Base-by-base conservation (phyloP, 2,888 invertebrate species). In the Idaea biselata region DNA sequence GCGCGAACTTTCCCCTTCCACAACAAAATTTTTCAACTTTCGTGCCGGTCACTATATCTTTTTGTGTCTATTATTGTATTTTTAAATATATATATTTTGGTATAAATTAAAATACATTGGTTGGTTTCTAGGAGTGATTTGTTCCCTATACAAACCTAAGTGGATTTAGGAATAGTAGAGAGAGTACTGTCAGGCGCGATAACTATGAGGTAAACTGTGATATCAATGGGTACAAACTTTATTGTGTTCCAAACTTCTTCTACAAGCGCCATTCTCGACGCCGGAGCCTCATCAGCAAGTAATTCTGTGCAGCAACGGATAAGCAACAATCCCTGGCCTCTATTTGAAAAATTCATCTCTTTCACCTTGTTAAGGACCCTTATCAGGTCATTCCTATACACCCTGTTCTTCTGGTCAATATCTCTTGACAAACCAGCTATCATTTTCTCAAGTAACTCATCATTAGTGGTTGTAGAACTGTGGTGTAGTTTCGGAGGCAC, bases 271-370 rank as follows among this genome's bases (percentile, higher is more conserved):
- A 93, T 86, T 64, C 94, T 89, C 14, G 86, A 76, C 1, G 82
- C 74, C 0, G 88, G 71, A 0, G 87, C 78, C 64, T 94, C 91
- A 71, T 94, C 92, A 0, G 93, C 93, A 58, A 95, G 76, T 6
- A 93, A 74, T 59, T 94, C 91, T 31, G 93, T 93, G 78, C 94
- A 95, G 65, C 93, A 93, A 62, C 88, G 84, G 0, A 96, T 83
- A 17, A 96, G 73, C 7, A 92, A 75, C 32, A 93, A 65, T 0
- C 88, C 86, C 71, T 93, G 92, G 62, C 88, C 90, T 67, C 86
- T 86, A 16, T 87, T 87, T 17, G 87, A 87, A 72, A 84, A 87
- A 64, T 90, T 87, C 2, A 83, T 67, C 59, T 91, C 88, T 55
- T 84, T 85, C 0, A 92, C 75, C 77, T 88, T 89, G 16, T 75